Evolutionary conservation across 23 tunicate genomes (phyloP).

Genomic region (Halocynthia aurantium): DNA sequence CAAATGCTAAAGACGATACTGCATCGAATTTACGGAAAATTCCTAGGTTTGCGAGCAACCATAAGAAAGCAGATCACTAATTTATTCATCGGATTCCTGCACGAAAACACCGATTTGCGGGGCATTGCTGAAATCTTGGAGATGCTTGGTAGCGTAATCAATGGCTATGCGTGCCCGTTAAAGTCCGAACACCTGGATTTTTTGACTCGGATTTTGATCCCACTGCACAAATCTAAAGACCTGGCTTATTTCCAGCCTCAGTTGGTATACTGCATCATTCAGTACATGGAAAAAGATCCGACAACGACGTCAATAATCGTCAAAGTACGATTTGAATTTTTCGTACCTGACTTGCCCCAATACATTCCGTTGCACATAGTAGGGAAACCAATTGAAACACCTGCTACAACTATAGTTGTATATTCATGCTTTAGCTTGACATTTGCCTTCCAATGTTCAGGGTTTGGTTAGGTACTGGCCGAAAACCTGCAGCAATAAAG

Average conservation of each 20-base stretch:
- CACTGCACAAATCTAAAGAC: constrained; percentile 57
- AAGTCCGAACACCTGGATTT: constrained; percentile 75
- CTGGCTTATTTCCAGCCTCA: constrained; percentile 73
- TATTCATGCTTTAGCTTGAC: neutral
- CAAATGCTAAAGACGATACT: constrained; percentile 61
- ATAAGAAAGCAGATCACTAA: constrained; percentile 56
- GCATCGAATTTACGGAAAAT: constrained; percentile 89
- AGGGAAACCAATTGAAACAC: too few species aligned
- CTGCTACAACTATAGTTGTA: neutral
- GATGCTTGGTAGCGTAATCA: constrained; percentile 90
- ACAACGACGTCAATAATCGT: constrained; percentile 1
- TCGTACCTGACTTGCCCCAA: neutral
- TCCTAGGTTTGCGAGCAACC: constrained; percentile 72
- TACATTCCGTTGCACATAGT: neutral
- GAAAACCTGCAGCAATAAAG: constrained; percentile 31
- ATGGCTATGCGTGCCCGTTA: constrained; percentile 72
- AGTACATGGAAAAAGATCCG: constrained; percentile 83
- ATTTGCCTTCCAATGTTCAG: neutral
- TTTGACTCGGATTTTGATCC: constrained; percentile 51
- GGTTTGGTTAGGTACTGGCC: constrained; percentile 22
- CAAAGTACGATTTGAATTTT: neutral
- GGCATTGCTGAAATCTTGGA: constrained; percentile 87
- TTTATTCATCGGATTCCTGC: constrained; percentile 53
- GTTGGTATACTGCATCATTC: constrained; percentile 87
- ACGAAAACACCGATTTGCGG: constrained; percentile 50